phyloP scores from a whole-genome alignment of 2,888 invertebrate genomes.

The Apotomis betuletana region DNA sequence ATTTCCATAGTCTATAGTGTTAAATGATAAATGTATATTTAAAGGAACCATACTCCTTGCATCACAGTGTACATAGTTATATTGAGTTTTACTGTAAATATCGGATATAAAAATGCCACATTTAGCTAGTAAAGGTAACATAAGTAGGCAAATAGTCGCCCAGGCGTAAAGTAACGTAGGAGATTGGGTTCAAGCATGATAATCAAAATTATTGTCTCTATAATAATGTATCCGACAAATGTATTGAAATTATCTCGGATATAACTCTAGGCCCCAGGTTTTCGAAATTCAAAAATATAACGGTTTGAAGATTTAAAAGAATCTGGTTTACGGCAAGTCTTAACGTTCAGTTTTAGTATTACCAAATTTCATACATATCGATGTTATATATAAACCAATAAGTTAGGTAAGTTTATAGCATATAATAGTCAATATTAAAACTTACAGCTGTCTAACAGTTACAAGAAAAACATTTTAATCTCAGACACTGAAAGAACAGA shows the following conservation, averaged over 20 bases:
- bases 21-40: slow-evolving; percentile 70
- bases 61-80: slow-evolving; percentile 72
- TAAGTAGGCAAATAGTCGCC: slow-evolving; percentile 64
- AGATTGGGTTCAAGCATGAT: slow-evolving; percentile 60
- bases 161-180: slow-evolving; percentile 50
- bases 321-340: slow-evolving; percentile 57
- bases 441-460: slow-evolving; percentile 79
- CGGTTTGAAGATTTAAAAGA: slow-evolving; percentile 55
- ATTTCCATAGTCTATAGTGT: slow-evolving; percentile 54
- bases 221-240: slow-evolving; percentile 63
- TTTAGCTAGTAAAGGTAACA: slow-evolving; percentile 58
- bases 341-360: slow-evolving; percentile 73
- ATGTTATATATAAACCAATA: slow-evolving; percentile 77
- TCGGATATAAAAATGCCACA: slow-evolving; percentile 54
- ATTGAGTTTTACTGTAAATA: slow-evolving; percentile 70
- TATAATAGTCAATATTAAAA: slow-evolving; percentile 78
- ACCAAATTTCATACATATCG: slow-evolving; percentile 82
- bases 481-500: slow-evolving; percentile 36
- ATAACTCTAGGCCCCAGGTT: slow-evolving; percentile 66
- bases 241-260: slow-evolving; percentile 62
- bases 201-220: slow-evolving; percentile 70
- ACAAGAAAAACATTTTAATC: slow-evolving; percentile 47
- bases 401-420: slow-evolving; percentile 63
- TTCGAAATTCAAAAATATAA: slow-evolving; percentile 51
- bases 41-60: slow-evolving; percentile 84